Base-by-base conservation (phyloP, 2,888 invertebrate genomes). In the Endomychus coccineus region DNA sequence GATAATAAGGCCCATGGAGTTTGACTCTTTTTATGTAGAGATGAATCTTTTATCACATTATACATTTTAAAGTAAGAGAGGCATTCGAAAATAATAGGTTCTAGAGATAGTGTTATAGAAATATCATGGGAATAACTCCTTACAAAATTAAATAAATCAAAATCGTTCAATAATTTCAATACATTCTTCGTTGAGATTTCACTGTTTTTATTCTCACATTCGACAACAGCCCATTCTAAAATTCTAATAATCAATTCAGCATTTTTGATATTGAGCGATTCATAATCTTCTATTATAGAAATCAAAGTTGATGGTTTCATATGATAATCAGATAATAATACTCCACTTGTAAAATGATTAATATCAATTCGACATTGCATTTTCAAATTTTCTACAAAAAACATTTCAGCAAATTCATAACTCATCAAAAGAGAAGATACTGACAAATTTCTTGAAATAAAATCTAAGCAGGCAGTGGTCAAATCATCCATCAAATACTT, bases 231-330 rank as follows among this genome's bases (percentile, higher is more conserved):
- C 21, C 21, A 19, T 19, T 19, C 21, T n/a, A 19, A 19, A 7
- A 19, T n/a, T 19, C 21, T 6, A 19, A 19, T 19, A 6, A 19
- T n/a, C n/a, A 19, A 19, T n/a, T 19, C 21, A 6, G 21, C 6
- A n/a, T 19, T 19, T 6, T 6, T 6, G 21, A 19, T 19, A 19
- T 19, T 19, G 6, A 19, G n/a, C 6, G 6, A n/a, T 19, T 19
- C 21, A 6, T 7, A 6, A 6, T 19, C 21, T 19, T 19, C 21
- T 7, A 19, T 6, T 19, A 19, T 19, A 6, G 21, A 19, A 7
- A 19, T 7, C 21, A 19, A 19, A 19, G 21, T 19, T 19, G 21
- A 19, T 19, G 21, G 21, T 19, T 19, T 19, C 21, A 19, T 19
- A n/a, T 19, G 21, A 19, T 19, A 19, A 19, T 19, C 21, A 7